Conservation (phyloP, 1,140 invertebrate genomes). For the Drosophila persimilis region DNA sequence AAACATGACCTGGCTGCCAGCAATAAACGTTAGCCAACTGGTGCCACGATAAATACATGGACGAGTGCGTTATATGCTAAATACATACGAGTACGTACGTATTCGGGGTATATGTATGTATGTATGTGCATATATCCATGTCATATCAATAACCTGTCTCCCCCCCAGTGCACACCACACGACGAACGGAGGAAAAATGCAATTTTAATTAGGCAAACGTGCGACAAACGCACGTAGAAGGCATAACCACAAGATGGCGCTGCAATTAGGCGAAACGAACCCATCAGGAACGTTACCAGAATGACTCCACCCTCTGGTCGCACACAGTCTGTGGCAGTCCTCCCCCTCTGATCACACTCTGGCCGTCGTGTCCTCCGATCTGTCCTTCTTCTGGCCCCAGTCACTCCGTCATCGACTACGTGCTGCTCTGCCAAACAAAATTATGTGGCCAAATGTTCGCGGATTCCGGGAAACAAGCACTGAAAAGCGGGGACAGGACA, state of each 20-base stretch:
- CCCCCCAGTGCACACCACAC: not conserved
- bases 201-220: conserved; percentile 80
- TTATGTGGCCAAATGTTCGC: conserved; percentile 74
- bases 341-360: not conserved
- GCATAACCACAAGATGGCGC: conserved; percentile 77
- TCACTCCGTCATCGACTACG: conserved; percentile 59
- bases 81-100: not conserved
- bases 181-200: conserved; percentile 61
- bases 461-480: conserved; percentile 11
- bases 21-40: conserved; percentile 35
- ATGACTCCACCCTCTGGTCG: not conserved
- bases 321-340: not conserved
- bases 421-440: conserved; percentile 75
- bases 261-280: conserved; percentile 66
- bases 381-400: conserved; percentile 26
- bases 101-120: not conserved
- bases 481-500: not conserved
- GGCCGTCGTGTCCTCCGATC: not conserved
- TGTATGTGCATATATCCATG: conserved; percentile 26
- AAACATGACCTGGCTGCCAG: not conserved
- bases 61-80: conserved; percentile 1
- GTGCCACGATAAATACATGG: conserved; percentile 33
- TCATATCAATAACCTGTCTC: conserved; percentile 65
- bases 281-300: conserved; percentile 15
- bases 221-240: conserved; percentile 76